Base-by-base conservation (phyloP, 64 coral and sea anemone genomes). In the Pocillopora damicornis region DNA sequence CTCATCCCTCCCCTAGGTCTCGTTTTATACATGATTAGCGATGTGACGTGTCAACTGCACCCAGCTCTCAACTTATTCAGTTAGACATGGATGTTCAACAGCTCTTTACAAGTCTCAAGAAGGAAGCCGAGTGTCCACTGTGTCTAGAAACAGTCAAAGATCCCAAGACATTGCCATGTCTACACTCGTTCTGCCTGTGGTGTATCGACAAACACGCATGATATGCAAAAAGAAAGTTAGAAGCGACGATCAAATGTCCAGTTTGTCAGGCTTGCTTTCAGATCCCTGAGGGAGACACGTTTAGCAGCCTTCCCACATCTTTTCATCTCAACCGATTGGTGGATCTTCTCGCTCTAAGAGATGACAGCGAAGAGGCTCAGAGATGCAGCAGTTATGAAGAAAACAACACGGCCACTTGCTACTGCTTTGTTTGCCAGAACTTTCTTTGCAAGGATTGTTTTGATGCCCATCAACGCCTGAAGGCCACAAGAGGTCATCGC, bases 361-460 rank as follows among this genome's bases (percentile, higher is more conserved):
- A 76, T 76, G 74, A 30, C 74, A 76, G 34, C 74, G 74, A 14
- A 76, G 34, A 76, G 34, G 23, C 74, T 76, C 74, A 76, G 74
- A 76, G 16, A 76, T 76, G 74, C 15, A 15, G 9, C 35, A 76
- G 74, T 37, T 76, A 36, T 13, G 74, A 76, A 34, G 35, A 76
- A 37, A 76, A 37, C 74, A 76, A 76, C 35, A 37, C 35, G 30
- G 10, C 35, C 51, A 76, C 2, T 35, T 38, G 74, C 42, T 76
- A 76, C 74, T 76, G 74, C 34, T 76, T 76, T 14, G 74, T 76
- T 35, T 76, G 74, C 74, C 74, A 76, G 30, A 56, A 38, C 30
- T 76, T 76, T 76, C 13, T 76, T 4, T 76, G 74, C 13, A 35
- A 35, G 42, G 9, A 34, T 76, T 76, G 74, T 76, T 76, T 38